Conservation (phyloP, 2,113 vertebrate genomes). For the Mobula hypostoma region DNA sequence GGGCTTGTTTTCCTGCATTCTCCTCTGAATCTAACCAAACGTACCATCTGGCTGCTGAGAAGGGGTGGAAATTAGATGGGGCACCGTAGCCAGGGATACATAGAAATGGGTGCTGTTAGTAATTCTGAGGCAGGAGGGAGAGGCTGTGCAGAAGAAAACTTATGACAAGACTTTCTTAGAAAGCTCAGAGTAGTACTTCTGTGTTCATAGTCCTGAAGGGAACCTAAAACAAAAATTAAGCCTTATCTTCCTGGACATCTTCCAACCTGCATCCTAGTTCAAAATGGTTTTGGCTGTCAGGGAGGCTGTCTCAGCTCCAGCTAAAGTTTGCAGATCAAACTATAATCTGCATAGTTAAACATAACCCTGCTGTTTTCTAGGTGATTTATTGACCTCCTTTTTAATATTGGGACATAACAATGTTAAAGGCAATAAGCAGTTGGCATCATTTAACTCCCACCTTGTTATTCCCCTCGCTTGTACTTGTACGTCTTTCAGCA, state of each 20-base stretch:
- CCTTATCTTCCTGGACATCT: background rate
- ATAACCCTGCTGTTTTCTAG: background rate
- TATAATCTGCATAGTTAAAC: background rate
- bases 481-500: background rate
- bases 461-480: too few relatives aligned
- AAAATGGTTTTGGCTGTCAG: background rate
- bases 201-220: background rate
- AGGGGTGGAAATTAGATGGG: background rate
- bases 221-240: background rate
- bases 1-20: background rate
- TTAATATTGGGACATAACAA: background rate
- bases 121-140: background rate
- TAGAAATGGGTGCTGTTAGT: background rate
- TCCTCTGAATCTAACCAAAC: background rate
- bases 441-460: background rate
- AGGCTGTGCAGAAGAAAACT: too few relatives aligned
- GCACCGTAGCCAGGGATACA: background rate
- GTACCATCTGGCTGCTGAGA: background rate
- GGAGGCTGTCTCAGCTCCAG: background rate
- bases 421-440: background rate
- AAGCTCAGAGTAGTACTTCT: background rate
- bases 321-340: too few relatives aligned
- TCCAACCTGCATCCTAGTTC: background rate
- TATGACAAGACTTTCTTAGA: too few relatives aligned
- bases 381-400: background rate